Base-by-base conservation (phyloP, 2,888 invertebrate species). In the Branchellion lobata region DNA sequence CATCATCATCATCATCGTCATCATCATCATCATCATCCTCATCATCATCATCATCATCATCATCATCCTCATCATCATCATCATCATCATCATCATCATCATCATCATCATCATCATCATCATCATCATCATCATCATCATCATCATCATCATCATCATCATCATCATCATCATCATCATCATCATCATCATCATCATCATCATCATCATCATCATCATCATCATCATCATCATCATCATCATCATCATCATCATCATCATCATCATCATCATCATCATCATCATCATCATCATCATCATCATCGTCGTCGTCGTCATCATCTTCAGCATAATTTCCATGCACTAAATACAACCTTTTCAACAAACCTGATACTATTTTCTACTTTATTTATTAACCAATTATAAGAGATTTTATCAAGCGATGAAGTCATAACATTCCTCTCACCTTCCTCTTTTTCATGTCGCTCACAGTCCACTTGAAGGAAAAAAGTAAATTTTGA, bases 1-100 rank as follows among this genome's bases (percentile, higher is more conserved):
- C 77, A 36, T 72, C 71, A 83, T 85, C 68, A 83, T 65, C 78
- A 34, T 78, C 78, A 68, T 68, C 68, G 27, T 5, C 51, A 51
- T 31, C 29, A 71, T 72, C 68, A n/a, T 8, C n/a, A 0, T 40
- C 51, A 72, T n/a, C n/a, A n/a, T n/a, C n/a, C n/a, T n/a, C n/a
- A n/a, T n/a, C n/a, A n/a, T n/a, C n/a, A n/a, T n/a, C n/a, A n/a
- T n/a, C n/a, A n/a, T n/a, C n/a, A n/a, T n/a, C n/a, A n/a, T n/a
- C n/a, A n/a, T n/a, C n/a, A n/a, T n/a, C n/a, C n/a, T n/a, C n/a
- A n/a, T n/a, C n/a, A n/a, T n/a, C n/a, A n/a, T n/a, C n/a, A n/a
- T 47, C 68, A 36, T 78, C 40, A 36, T 69, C 36, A 69, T 69
- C 78, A 69, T 65, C 69, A 65, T 1, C 78, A 33, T 65, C 65